Evolutionary conservation across 2,797 vertebrate genomes (phyloP), one percentile per base, ranked within the genome.

Genomic region (Sitta carolinensis): DNA sequence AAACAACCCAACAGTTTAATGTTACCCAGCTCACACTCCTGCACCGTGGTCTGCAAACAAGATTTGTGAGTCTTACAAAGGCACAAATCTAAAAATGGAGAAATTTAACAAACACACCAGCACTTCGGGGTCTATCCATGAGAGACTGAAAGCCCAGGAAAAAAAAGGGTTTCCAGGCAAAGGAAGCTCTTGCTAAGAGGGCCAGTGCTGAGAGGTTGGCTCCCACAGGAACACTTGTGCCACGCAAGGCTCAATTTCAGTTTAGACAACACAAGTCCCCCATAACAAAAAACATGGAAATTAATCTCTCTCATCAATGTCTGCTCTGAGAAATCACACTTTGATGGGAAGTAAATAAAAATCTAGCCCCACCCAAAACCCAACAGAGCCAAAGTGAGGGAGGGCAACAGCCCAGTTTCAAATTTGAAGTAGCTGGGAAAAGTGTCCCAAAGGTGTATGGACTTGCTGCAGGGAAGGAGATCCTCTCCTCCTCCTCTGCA

Each of bases 361-460:
- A 64, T 7, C 7, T 29, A 57, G 16, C 3, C 13, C 4, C 2
- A 1, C 2, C 1, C 5, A 26, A 61, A 64, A 15, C 2, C 2
- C 45, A 43, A 13, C 16, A 43, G 9, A 52, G 13, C 34, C 10
- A 38, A 34, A 88, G 16, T 5, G 32, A 51, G 8, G 11, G 5
- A 85, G 10, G 10, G 30, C 42, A 58, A 64, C 19, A 48, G n/a
- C 29, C 55, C 21, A 6, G 21, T 58, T 83, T 55, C 10, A 47
- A n/a, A 14, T 21, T 7, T 63, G 64, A 73, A 69, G 4, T 7
- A 63, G 12, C 8, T 34, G 48, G n/a, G 36, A 30, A 48, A 29
- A 23, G 7, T 38, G 11, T n/a, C 23, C 30, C 27, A 27, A 7
- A 57, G 54, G 9, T 1, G 1, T 2, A 6, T 25, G 26, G 11